Evolutionary conservation across 2,888 invertebrate genomes (phyloP), one percentile per base, ranked within the genome.

Genomic region (Trichopria drosophilae): DNA sequence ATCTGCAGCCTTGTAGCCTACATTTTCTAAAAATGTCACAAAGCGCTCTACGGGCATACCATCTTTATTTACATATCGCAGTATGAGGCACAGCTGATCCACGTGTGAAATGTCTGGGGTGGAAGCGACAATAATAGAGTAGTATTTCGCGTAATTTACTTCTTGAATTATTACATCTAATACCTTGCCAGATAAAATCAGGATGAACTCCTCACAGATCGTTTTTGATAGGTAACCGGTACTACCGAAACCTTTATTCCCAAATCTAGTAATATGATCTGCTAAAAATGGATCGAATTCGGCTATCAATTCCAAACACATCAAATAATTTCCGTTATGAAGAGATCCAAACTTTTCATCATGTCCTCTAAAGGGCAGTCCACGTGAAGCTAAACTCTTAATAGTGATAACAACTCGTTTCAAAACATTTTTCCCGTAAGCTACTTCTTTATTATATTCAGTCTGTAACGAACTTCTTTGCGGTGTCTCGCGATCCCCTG

Each of bases 301-400:
- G 24, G 65, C 58, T 16, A 68, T 43, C 16, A 66, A 34, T 56
- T 69, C 66, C n/a, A 68, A 36, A 18, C 48, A 37, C 26, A 64
- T 62, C 26, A 68, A 51, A 52, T 58, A 68, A 52, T 68, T 69
- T 10, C 65, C 67, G 59, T 64, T 69, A 29, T 58, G 23, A 15
- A 31, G 18, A 6, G 59, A 57, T 19, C 62, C 59, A 51, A 67
- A 55, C 36, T 37, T 57, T 35, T 69, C 63, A 41, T 63, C 45
- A 10, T 44, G 20, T 36, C 64, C 65, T 49, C 62, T 47, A 47
- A 67, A 65, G 18, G 65, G 46, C n/a, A 69, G 47, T 18, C 60
- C 61, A 10, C 60, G 57, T 23, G 41, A 29, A 18, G 55, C 52
- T 16, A 66, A 46, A 39, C 53, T 54, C 48, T 61, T 66, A 13